A percentile compares a stretch with the other conserved stretches of the same genome.
Conservation (phyloP, 2,113 vertebrate genomes). For the Bubalus kerabau region DNA sequence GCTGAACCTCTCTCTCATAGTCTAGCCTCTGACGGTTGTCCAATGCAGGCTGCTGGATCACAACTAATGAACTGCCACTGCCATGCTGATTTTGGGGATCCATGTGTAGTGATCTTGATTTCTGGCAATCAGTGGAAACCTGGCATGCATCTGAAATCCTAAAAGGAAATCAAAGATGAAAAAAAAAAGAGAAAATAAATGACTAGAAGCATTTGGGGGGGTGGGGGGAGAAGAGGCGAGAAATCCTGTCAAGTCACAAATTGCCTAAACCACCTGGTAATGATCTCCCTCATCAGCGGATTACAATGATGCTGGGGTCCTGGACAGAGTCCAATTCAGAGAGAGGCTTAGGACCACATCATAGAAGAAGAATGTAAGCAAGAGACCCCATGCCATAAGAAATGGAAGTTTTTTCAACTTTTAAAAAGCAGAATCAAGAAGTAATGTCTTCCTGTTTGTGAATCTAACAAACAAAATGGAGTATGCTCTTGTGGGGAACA, state of each 20-base stretch:
- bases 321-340: slow-evolving; percentile 63
- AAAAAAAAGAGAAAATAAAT: slow-evolving; percentile 41
- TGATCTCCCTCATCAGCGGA: slow-evolving; percentile 77
- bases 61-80: slow-evolving; percentile 88
- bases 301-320: slow-evolving; percentile 60
- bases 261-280: slow-evolving; percentile 70
- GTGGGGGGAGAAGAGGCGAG: neutral
- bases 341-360: slow-evolving; percentile 64
- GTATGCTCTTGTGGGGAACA: neutral
- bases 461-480: slow-evolving; percentile 47
- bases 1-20: slow-evolving; percentile 87
- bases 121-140: slow-evolving; percentile 92
- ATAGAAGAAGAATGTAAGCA: slow-evolving; percentile 62
- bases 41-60: slow-evolving; percentile 90
- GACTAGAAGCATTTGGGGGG: neutral
- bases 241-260: slow-evolving; percentile 63
- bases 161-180: slow-evolving; percentile 58
- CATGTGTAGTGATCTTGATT: slow-evolving; percentile 93
- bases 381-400: slow-evolving; percentile 65
- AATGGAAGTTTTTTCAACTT: neutral
- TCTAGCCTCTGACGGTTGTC: slow-evolving; percentile 89
- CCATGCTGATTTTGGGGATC: slow-evolving; percentile 94
- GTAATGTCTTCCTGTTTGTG: slow-evolving; percentile 37
- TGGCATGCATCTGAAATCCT: slow-evolving; percentile 98
- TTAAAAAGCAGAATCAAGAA: neutral